Conservation (phyloP, 1,140 invertebrate species). For the Sogatella furcifera region DNA sequence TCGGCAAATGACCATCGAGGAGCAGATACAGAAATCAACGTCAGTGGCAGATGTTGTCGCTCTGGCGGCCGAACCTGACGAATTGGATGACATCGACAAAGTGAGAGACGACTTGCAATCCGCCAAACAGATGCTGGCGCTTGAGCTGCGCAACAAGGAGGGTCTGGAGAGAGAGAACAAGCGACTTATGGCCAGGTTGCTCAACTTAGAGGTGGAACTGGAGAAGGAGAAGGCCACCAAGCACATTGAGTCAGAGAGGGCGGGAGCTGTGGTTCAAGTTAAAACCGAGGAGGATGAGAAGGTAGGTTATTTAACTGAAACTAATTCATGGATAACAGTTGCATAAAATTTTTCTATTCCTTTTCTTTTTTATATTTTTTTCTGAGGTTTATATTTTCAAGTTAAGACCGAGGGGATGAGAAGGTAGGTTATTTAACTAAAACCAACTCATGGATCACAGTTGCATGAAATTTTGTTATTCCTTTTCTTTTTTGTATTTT, state of each 20-base stretch:
- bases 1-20: slow-evolving; percentile 77
- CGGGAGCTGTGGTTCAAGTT: slow-evolving; percentile 21
- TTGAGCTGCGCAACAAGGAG: slow-evolving; percentile 77
- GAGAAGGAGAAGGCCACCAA: slow-evolving; percentile 39
- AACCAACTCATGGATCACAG: no score
- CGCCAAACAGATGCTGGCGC: slow-evolving; percentile 78
- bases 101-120: slow-evolving; percentile 80
- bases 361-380: no score
- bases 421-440: slow-evolving; percentile 25
- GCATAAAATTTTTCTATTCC: no score
- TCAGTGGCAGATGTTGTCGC: slow-evolving; percentile 49
- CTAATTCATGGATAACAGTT: no score
- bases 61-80: slow-evolving; percentile 43
- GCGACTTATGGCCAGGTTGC: slow-evolving; percentile 59
- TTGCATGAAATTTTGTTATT: no score
- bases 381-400: no score
- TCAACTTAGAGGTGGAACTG: slow-evolving; percentile 65
- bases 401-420: slow-evolving; percentile 46
- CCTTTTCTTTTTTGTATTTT: no score
- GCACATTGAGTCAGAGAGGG: slow-evolving; percentile 12
- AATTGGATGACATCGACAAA: slow-evolving; percentile 77
- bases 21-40: slow-evolving; percentile 69
- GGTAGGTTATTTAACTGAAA: slow-evolving; percentile 22
- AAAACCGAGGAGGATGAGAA: slow-evolving; percentile 47
- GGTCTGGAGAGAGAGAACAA: slow-evolving; percentile 78